phyloP scores from a whole-genome alignment of 1,140 invertebrate genomes.

The Halyomorpha halys region DNA sequence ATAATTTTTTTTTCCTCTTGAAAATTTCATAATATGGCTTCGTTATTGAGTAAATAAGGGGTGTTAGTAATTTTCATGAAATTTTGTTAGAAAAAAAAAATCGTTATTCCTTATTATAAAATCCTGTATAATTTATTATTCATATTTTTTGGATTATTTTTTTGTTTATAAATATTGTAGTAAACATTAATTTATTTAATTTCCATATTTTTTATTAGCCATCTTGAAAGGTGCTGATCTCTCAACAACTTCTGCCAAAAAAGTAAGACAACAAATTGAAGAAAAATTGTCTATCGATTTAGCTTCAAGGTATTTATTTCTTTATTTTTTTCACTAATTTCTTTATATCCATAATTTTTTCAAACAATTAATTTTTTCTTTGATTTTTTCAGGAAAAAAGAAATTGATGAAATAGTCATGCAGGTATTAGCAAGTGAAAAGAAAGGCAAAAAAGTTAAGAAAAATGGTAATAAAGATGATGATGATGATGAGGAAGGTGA shows the following conservation, averaged over 20 bases:
- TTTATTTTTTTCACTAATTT: not conserved
- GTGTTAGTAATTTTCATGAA: too few relatives aligned
- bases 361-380: not conserved
- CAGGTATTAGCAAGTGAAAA: slow-evolving; percentile 42
- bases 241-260: slow-evolving; percentile 72
- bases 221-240: slow-evolving; percentile 82
- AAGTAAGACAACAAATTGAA: slow-evolving; percentile 79
- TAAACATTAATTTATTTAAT: slow-evolving; percentile 4
- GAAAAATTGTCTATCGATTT: slow-evolving; percentile 68
- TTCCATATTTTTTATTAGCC: slow-evolving; percentile 44
- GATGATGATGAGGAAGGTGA: slow-evolving; percentile 49
- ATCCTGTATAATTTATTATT: not conserved
- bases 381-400: slow-evolving; percentile 53
- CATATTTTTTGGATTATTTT: not conserved
- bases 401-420: slow-evolving; percentile 76
- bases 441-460: slow-evolving; percentile 38
- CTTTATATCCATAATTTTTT: not conserved
- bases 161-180: not conserved
- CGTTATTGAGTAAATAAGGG: not conserved
- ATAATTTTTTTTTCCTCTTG: slow-evolving; percentile 9
- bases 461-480: slow-evolving; percentile 46
- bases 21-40: not conserved
- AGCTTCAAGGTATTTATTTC: slow-evolving; percentile 42
- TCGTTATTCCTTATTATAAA: not conserved
- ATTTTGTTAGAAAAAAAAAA: too few relatives aligned